Percentiles rank a stretch among this genome's conserved stretches.
Conservation (phyloP, 1,140 invertebrate genomes). For the Gyrodactylus bullatarudis region DNA sequence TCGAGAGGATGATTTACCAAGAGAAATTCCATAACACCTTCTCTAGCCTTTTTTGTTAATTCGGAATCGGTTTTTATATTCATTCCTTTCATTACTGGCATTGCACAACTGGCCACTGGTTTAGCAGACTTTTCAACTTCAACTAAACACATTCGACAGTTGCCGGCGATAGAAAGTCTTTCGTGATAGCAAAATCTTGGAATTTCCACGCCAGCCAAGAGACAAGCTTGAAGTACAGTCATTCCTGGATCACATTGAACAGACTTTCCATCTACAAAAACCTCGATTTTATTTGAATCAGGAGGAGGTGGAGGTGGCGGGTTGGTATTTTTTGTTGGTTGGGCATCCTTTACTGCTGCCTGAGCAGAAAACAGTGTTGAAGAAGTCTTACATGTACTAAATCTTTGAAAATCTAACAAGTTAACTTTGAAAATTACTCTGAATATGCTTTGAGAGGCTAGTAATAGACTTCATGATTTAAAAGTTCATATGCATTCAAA, state of each 20-base stretch:
- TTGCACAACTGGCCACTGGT: slow-evolving; percentile 94
- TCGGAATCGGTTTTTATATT: slow-evolving; percentile 85
- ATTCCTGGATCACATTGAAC: slow-evolving; percentile 74
- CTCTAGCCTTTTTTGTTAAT: slow-evolving; percentile 49
- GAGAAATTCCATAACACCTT: slow-evolving; percentile 93
- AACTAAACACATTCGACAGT: slow-evolving; percentile 83
- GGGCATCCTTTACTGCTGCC: background rate
- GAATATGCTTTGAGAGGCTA: background rate
- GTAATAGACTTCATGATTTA: background rate
- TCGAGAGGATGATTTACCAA: slow-evolving; percentile 90
- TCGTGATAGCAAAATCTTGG: slow-evolving; percentile 97
- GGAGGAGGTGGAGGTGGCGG: background rate
- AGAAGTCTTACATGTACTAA: background rate
- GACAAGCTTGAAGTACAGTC: slow-evolving; percentile 86
- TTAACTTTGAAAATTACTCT: background rate
- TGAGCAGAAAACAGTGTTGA: background rate
- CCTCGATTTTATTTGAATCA: slow-evolving; percentile 33
- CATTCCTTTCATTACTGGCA: slow-evolving; percentile 97
- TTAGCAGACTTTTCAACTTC: slow-evolving; percentile 79
- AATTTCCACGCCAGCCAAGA: slow-evolving; percentile 73
- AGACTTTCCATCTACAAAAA: slow-evolving; percentile 82
- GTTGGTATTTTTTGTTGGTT: background rate
- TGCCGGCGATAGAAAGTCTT: slow-evolving; percentile 74
- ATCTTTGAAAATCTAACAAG: background rate
- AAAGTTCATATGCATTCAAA: too few species aligned